A percentile compares a stretch with the other conserved stretches of the same genome.
Conservation (phyloP, 64 coral and sea anemone genomes). For the Cladopsammia gracilis region DNA sequence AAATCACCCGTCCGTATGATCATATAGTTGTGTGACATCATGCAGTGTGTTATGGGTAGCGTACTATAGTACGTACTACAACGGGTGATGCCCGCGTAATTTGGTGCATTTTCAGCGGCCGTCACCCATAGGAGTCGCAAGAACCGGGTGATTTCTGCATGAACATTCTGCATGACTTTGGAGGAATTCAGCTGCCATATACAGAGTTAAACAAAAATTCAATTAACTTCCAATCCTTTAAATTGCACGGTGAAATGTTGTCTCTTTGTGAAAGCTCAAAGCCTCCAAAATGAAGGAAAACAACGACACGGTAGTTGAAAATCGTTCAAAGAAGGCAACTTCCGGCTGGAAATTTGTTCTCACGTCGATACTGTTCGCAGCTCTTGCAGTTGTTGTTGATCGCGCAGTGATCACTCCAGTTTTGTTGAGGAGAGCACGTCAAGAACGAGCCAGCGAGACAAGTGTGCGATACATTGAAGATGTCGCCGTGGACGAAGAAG, state of each 20-base stretch:
- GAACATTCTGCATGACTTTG: too few relatives aligned
- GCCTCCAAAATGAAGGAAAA: background rate
- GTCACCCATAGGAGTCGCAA: too few relatives aligned
- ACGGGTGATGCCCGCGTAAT: too few relatives aligned
- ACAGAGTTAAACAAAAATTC: background rate
- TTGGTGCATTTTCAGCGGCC: too few relatives aligned
- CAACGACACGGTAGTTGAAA: background rate
- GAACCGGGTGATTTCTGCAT: too few relatives aligned
- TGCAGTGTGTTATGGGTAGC: too few relatives aligned
- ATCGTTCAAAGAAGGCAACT: background rate
- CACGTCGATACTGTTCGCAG: background rate
- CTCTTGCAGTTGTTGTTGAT: slow-evolving; percentile 21
- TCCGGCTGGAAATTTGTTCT: slow-evolving; percentile 20
- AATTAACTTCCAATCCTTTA: background rate
- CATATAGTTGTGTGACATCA: too few relatives aligned
- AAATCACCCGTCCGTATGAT: too few relatives aligned
- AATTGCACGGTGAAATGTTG: background rate
- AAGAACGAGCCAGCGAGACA: background rate
- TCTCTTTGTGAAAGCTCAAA: background rate
- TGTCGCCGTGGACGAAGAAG: slow-evolving; percentile 47
- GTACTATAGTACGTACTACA: too few relatives aligned
- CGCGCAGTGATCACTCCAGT: slow-evolving; percentile 28
- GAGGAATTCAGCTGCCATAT: background rate
- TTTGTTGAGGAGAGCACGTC: background rate
- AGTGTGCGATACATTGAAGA: background rate